Conservation (phyloP, 2,888 invertebrate genomes). For the Antitype chi region DNA sequence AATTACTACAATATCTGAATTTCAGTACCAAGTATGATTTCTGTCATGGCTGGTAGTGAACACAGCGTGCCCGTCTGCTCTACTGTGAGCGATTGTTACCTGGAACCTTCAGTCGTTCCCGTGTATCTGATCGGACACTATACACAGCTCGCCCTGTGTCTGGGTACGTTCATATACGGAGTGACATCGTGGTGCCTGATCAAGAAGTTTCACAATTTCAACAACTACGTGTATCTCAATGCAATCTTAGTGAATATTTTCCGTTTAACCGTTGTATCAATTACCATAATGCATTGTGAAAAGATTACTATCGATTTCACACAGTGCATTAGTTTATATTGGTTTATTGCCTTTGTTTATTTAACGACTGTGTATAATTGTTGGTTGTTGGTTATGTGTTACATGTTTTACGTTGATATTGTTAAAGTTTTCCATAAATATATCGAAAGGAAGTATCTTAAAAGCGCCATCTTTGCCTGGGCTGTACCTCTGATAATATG, state of each 20-base stretch:
- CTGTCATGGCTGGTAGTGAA: not conserved
- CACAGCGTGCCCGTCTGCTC: not conserved
- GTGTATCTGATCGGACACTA: constrained; percentile 3
- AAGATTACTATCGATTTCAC: not conserved
- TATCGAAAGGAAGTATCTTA: constrained; percentile 1
- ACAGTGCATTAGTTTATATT: not conserved
- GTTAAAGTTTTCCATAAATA: constrained; percentile 29
- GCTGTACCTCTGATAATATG: not conserved
- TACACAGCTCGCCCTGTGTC: not conserved
- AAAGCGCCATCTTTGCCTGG: constrained; percentile 30
- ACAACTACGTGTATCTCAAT: constrained; percentile 39
- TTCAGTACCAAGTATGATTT: not conserved
- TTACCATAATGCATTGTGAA: not conserved
- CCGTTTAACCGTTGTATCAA: constrained; percentile 9
- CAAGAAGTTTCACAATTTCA: constrained; percentile 38
- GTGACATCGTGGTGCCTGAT: constrained; percentile 36
- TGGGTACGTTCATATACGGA: constrained; percentile 34
- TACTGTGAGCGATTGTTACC: not conserved
- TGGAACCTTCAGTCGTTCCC: not conserved
- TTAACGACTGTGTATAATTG: constrained; percentile 15
- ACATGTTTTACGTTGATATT: constrained; percentile 29
- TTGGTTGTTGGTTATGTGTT: constrained; percentile 31
- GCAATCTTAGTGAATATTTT: constrained; percentile 18
- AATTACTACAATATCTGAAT: not conserved
- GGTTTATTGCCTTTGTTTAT: not conserved